phyloP scores from a whole-genome alignment of 2,888 invertebrate genomes.

The Heteromurus nitidus region DNA sequence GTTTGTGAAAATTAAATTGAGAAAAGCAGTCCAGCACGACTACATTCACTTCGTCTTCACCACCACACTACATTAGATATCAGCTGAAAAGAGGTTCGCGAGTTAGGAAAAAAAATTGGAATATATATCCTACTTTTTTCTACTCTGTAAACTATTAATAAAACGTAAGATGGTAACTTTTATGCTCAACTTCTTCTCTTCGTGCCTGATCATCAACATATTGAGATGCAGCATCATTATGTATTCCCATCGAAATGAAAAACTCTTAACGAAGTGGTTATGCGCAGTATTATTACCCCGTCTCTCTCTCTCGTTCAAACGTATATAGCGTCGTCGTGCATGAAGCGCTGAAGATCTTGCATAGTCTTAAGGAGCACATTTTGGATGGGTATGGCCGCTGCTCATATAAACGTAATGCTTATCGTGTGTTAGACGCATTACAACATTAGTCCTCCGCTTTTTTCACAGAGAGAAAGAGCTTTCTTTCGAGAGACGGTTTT shows the following conservation, averaged over 20 bases:
- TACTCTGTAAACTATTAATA: constrained; percentile 37
- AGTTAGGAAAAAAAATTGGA: background rate
- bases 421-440: too few relatives aligned
- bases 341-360: too few relatives aligned
- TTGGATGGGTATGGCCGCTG: background rate
- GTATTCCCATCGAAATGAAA: constrained; percentile 45
- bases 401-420: constrained; percentile 5
- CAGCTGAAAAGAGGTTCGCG: too few relatives aligned
- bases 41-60: background rate
- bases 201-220: constrained; percentile 50
- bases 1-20: constrained; percentile 49
- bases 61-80: too few relatives aligned
- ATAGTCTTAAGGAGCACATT: too few relatives aligned
- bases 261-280: constrained; percentile 46
- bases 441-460: too few relatives aligned
- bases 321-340: too few relatives aligned
- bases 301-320: constrained; percentile 6
- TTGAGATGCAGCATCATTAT: constrained; percentile 39
- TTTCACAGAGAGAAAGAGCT: constrained; percentile 10
- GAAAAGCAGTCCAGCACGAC: background rate
- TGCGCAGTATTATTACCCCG: constrained; percentile 34
- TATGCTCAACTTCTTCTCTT: constrained; percentile 32
- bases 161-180: constrained; percentile 50
- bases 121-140: constrained; percentile 4
- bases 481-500: constrained; percentile 1